Conservation (phyloP, 2,797 vertebrate genomes). For the Craterocephalus amniculus region DNA sequence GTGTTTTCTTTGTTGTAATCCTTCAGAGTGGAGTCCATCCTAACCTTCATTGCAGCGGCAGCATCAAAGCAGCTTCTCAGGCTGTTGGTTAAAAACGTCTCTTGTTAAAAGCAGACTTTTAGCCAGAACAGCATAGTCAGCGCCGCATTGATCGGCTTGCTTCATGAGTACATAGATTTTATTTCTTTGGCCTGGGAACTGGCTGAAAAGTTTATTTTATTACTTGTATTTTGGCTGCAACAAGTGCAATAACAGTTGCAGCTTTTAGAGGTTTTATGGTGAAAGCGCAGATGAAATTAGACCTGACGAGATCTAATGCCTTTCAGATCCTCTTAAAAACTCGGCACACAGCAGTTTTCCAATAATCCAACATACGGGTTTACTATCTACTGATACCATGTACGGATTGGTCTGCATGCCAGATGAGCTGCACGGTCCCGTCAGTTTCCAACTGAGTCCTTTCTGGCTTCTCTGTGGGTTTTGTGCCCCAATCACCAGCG, state of each 20-base stretch:
- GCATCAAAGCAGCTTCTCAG: constrained; percentile 17
- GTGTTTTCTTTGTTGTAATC: constrained; percentile 20
- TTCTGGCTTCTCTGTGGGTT: too few species aligned
- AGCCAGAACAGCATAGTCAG: neutral
- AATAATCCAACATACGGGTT: too few species aligned
- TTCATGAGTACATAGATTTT: constrained; percentile 6
- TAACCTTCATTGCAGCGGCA: constrained; percentile 43
- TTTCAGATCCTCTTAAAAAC: neutral
- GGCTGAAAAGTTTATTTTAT: neutral
- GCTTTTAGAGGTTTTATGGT: neutral
- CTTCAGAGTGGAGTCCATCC: constrained; percentile 40
- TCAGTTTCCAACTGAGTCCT: too few species aligned
- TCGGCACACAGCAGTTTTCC: too few species aligned
- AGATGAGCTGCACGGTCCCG: too few species aligned
- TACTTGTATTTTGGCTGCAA: neutral
- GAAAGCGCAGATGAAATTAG: neutral
- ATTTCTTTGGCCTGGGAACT: neutral
- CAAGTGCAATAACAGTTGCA: neutral
- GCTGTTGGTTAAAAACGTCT: constrained; percentile 21
- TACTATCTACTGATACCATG: too few species aligned
- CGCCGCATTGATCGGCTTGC: constrained; percentile 6
- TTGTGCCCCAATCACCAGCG: too few species aligned
- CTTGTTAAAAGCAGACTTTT: neutral
- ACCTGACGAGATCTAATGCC: neutral
- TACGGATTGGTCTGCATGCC: too few species aligned